These are phyloP conservation scores for Sussaba pulchella DNA, from an alignment of 2,888 invertebrate genomes.

Conservation along the genomic window DNA sequence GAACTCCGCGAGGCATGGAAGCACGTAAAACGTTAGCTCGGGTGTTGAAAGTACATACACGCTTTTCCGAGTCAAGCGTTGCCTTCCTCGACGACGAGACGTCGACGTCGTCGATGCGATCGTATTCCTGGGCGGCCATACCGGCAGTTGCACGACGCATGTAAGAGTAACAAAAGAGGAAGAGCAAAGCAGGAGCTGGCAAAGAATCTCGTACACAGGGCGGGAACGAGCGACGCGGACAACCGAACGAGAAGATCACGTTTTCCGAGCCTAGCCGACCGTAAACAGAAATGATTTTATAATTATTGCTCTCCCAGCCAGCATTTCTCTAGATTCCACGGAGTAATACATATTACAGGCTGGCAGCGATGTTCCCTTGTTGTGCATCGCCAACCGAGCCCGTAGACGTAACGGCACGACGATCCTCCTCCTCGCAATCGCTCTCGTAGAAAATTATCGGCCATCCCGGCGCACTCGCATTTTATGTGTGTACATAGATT, in stretches of 20 bases:
- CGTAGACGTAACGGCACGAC: constrained; percentile 35
- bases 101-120: constrained; percentile 25
- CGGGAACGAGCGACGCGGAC: constrained; percentile 22
- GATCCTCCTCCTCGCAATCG: constrained; percentile 3
- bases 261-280: constrained; percentile 55
- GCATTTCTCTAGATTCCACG: constrained; percentile 26
- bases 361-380: constrained; percentile 25
- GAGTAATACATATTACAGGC: constrained; percentile 17
- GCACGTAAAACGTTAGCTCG: constrained; percentile 40
- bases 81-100: no score
- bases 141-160: neutral
- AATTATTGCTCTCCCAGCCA: constrained; percentile 57
- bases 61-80: constrained; percentile 39
- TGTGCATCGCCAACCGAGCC: constrained; percentile 30
- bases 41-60: constrained; percentile 49
- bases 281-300: constrained; percentile 62
- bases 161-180: constrained; percentile 17
- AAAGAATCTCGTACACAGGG: constrained; percentile 49
- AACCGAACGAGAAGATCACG: constrained; percentile 45
- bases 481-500: no score
- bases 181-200: constrained; percentile 31
- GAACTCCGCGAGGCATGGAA: constrained; percentile 29
- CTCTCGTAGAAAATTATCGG: neutral
- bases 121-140: no score
- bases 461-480: neutral